Conservation (phyloP, 2,888 invertebrate species). For the Heliconius cydno region DNA sequence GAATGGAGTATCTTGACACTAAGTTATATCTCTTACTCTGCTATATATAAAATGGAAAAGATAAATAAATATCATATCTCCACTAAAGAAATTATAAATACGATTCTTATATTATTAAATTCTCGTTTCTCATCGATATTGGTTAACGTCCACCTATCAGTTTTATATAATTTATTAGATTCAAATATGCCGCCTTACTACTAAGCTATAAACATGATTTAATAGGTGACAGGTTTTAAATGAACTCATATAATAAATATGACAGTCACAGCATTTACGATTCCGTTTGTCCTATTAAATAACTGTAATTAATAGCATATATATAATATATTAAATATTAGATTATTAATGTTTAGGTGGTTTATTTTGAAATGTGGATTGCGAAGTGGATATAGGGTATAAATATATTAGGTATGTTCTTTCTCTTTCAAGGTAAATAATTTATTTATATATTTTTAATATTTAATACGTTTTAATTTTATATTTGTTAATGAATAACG, state of each 20-base stretch:
- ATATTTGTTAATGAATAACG: too few species aligned
- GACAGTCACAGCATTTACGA: constrained; percentile 42
- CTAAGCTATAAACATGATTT: constrained; percentile 48
- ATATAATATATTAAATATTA: constrained; percentile 3
- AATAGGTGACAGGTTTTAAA: constrained; percentile 46
- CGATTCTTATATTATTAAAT: constrained; percentile 40
- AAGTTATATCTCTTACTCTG: too few species aligned
- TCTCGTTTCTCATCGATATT: constrained; percentile 42
- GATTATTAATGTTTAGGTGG: not conserved
- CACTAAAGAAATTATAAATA: constrained; percentile 44
- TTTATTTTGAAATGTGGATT: not conserved
- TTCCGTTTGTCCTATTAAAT: constrained; percentile 33
- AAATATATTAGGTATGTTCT: too few species aligned
- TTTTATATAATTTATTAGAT: constrained; percentile 45
- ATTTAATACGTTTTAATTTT: too few species aligned
- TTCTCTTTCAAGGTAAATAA: too few species aligned
- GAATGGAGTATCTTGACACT: too few species aligned
- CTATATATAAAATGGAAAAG: too few species aligned
- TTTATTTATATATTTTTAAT: too few species aligned
- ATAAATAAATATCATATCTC: constrained; percentile 64
- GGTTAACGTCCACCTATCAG: constrained; percentile 43
- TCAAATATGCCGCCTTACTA: constrained; percentile 42
- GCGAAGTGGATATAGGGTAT: not conserved
- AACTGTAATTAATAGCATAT: constrained; percentile 24
- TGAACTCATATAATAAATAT: constrained; percentile 48